Percentiles rank a stretch among this genome's conserved stretches.
These are phyloP conservation scores for Trinectes maculatus DNA, from an alignment of 2,113 vertebrate genomes.

Conservation along the genomic window DNA sequence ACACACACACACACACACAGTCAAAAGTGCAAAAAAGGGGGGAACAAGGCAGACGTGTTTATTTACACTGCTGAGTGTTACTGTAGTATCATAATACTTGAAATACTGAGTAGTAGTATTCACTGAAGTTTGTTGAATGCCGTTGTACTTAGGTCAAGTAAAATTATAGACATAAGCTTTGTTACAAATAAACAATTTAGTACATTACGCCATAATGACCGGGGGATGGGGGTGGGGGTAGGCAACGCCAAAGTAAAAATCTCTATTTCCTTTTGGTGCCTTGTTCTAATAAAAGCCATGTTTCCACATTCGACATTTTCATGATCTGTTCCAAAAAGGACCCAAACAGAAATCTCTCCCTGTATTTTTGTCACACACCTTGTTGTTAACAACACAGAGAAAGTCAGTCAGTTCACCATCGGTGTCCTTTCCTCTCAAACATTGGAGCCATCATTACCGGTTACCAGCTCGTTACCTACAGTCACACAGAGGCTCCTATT, in stretches of 20 bases:
- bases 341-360: background rate
- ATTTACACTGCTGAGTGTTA: slow-evolving; percentile 11
- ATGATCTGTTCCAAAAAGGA: background rate
- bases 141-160: background rate
- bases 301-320: background rate
- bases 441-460: background rate
- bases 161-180: background rate
- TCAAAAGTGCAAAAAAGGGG: slow-evolving; percentile 21
- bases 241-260: slow-evolving; percentile 2
- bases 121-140: background rate
- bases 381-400: background rate
- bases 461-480: slow-evolving; percentile 16
- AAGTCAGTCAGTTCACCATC: too few species aligned
- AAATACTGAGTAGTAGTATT: slow-evolving; percentile 21
- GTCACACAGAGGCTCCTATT: slow-evolving; percentile 21
- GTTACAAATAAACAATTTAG: slow-evolving; percentile 4
- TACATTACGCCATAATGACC: background rate
- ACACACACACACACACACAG: too few species aligned
- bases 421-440: too few species aligned
- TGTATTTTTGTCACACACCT: background rate
- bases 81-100: background rate
- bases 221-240: too few species aligned
- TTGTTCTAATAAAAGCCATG: slow-evolving; percentile 2
- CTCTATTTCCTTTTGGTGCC: slow-evolving; percentile 3
- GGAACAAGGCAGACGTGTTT: slow-evolving; percentile 25